Conservation (phyloP, 2,888 invertebrate genomes). For the Allygus modestus region DNA sequence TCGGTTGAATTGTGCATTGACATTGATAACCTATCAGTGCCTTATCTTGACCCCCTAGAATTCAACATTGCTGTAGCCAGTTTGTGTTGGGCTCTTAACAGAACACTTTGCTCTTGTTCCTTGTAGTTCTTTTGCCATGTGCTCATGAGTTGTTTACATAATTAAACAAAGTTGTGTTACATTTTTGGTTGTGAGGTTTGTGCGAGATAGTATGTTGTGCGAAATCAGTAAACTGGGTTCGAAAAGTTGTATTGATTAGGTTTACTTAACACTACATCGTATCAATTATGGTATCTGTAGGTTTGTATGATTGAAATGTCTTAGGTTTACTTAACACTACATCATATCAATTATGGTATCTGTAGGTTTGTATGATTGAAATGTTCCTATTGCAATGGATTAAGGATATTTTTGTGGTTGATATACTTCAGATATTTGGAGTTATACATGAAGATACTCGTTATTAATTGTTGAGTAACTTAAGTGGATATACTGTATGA, state of each 20-base stretch:
- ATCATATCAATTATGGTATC: not conserved
- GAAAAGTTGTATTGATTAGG: too few relatives aligned
- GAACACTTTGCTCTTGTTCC: conserved; percentile 44
- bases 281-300: not conserved
- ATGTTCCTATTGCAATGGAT: too few relatives aligned
- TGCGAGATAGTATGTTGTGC: not conserved
- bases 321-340: not conserved
- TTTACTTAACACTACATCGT: not conserved
- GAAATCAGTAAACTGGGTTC: too few relatives aligned
- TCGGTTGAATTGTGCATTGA: conserved; percentile 1
- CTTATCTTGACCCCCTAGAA: conserved; percentile 38
- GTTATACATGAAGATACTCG: too few relatives aligned
- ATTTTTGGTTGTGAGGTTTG: not conserved
- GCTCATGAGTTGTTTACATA: conserved; percentile 2
- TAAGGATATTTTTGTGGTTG: too few relatives aligned
- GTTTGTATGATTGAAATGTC: not conserved
- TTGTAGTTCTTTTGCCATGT: not conserved
- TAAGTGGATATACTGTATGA: too few relatives aligned
- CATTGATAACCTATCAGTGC: conserved; percentile 45
- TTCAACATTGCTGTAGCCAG: not conserved
- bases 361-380: not conserved
- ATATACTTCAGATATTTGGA: too few relatives aligned
- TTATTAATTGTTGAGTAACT: too few relatives aligned
- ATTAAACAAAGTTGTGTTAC: too few relatives aligned
- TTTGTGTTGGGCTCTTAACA: not conserved